Base-by-base conservation (phyloP, 2,797 vertebrate species). In the Sebastes iracundus region DNA sequence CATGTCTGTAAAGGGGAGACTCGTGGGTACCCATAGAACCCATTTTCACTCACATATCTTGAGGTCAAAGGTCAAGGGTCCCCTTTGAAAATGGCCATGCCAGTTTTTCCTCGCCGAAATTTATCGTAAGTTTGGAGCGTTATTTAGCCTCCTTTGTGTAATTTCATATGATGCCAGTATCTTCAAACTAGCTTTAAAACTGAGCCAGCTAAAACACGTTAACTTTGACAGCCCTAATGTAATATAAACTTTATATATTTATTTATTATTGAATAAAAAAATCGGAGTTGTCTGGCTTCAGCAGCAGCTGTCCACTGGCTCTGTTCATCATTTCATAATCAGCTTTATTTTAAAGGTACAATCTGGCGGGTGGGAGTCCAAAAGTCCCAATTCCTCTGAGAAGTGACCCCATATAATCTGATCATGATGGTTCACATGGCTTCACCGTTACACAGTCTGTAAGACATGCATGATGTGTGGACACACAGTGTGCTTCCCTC, bases 321-420 rank as follows among this genome's bases (percentile, higher is more conserved):
- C 65, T 69, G 68, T 79, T 84, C 55, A 79, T 88, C 69, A 84
- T 90, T 87, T 88, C 72, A 89, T 92, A 90, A 93, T 91, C 88
- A 92, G 91, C 81, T 92, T 94, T 90, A 63, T 87, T 82, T 81
- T 52, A n/a, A 42, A 72, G 72, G 63, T 62, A 25, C 79, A 87
- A 55, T 79, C 78, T 79, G 84, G 63, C 71, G 20, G 10, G 1
- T 63, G 58, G 64, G 42, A 69, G 23, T 42, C 53, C 69, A 75
- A 28, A 79, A 73, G 12, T 42, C 42, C 33, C 79, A 81, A 75
- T 72, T 89, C 71, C 72, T 76, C 70, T 64, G 49, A 68, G 55
- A 79, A 55, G 20, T 71, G 75, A 78, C 64, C 74, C 49, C 6
- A 42, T 32, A 7, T 56, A 67, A 65, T 77, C 52, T 72, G 38